phyloP scores from a whole-genome alignment of 2,113 vertebrate species.

The Delphinapterus leucas region DNA sequence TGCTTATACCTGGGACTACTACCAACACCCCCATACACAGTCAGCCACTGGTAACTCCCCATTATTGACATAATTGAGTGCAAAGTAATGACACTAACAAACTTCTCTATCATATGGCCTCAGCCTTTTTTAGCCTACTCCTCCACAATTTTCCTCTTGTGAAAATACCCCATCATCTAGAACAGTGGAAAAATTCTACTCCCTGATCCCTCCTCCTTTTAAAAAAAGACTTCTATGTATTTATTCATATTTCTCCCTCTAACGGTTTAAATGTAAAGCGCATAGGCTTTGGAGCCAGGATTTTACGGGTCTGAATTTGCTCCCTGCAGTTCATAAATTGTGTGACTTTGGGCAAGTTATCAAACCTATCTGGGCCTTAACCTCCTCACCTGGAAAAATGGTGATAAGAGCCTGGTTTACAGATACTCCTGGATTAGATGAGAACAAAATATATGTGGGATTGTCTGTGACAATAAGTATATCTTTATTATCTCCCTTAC shows the following conservation, averaged over 20 bases:
- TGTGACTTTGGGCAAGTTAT: neutral
- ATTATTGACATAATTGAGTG: neutral
- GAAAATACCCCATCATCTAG: neutral
- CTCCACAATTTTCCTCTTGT: neutral
- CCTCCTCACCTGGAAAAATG: neutral
- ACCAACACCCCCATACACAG: neutral
- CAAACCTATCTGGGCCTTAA: neutral
- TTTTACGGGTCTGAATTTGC: slow-evolving; percentile 20
- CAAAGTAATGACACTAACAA: neutral
- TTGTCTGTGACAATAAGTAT: neutral
- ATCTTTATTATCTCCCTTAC: neutral
- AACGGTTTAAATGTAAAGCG: neutral
- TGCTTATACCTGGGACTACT: neutral
- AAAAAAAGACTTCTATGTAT: neutral
- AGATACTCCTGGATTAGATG: neutral
- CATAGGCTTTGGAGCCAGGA: neutral
- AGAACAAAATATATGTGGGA: neutral
- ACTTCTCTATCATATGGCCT: neutral
- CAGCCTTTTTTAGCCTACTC: neutral
- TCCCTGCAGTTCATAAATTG: neutral
- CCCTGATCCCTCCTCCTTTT: neutral
- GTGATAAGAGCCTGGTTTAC: neutral
- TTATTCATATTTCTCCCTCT: neutral
- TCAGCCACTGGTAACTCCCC: neutral
- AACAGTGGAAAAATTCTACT: neutral